These are phyloP conservation scores for Myotis planiceps DNA, from an alignment of 2,797 vertebrate species.

Conservation along the genomic window DNA sequence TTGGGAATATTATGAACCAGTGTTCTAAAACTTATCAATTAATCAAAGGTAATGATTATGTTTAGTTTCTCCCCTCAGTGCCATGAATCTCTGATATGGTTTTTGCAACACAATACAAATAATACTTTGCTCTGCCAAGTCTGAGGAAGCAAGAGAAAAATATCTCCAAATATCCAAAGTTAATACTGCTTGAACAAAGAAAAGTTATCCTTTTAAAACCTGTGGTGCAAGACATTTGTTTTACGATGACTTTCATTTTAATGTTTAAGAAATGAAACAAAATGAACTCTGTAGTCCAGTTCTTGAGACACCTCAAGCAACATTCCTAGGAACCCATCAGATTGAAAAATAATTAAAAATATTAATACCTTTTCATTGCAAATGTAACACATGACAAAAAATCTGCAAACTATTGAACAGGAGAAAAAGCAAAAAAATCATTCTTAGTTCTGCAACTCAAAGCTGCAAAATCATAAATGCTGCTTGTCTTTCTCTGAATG, in stretches of 20 bases:
- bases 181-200: not conserved
- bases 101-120: not conserved
- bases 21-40: not conserved
- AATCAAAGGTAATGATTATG: not conserved
- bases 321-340: not conserved
- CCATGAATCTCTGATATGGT: not conserved
- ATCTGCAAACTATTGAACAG: not conserved
- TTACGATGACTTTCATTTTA: not conserved
- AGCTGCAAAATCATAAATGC: not conserved
- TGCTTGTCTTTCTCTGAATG: not conserved
- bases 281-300: not conserved
- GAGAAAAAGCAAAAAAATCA: not conserved
- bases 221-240: not conserved
- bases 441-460: not conserved
- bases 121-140: not conserved
- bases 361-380: not conserved
- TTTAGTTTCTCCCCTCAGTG: not conserved
- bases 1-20: not conserved
- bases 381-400: not conserved
- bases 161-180: not conserved
- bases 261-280: slow-evolving; percentile 15
- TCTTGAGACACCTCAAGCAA: not conserved
- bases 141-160: not conserved
- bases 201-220: slow-evolving; percentile 10
- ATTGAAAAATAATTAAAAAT: slow-evolving; percentile 14